Conservation (phyloP, 1,140 invertebrate species). For the Dolichoris vasculosae region DNA sequence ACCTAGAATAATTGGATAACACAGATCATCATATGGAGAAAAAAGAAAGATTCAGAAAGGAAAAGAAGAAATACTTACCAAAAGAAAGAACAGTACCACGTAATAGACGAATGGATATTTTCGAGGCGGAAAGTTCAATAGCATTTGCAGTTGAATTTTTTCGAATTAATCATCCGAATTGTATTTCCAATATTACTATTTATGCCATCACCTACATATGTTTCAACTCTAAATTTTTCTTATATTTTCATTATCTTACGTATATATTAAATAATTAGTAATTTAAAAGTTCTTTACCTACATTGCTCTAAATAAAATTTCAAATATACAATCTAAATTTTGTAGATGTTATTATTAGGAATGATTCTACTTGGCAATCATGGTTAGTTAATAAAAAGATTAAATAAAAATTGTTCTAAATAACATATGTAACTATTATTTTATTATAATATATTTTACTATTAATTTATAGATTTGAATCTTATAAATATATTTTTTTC, state of each 20-base stretch:
- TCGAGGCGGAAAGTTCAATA: not conserved
- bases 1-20: conserved; percentile 76
- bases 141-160: conserved; percentile 32
- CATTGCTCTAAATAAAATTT: too few relatives aligned
- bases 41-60: conserved; percentile 18
- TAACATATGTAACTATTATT: too few relatives aligned
- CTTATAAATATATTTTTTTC: too few relatives aligned
- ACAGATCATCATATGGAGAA: conserved; percentile 55
- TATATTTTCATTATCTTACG: conserved; percentile 23
- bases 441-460: too few relatives aligned
- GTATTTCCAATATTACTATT: not conserved
- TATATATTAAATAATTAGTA: too few relatives aligned
- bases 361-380: too few relatives aligned
- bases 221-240: not conserved
- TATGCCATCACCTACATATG: not conserved
- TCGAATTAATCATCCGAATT: conserved; percentile 25
- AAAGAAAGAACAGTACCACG: conserved; percentile 16
- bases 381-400: too few relatives aligned
- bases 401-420: too few relatives aligned
- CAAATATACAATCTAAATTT: too few relatives aligned
- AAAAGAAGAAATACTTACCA: not conserved
- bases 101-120: not conserved
- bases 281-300: too few relatives aligned
- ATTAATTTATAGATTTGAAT: too few relatives aligned
- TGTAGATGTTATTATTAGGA: too few relatives aligned